A percentile compares a stretch with the other conserved stretches of the same genome.
phyloP scores from a whole-genome alignment of 2,113 vertebrate species.

The Rynchops niger region DNA sequence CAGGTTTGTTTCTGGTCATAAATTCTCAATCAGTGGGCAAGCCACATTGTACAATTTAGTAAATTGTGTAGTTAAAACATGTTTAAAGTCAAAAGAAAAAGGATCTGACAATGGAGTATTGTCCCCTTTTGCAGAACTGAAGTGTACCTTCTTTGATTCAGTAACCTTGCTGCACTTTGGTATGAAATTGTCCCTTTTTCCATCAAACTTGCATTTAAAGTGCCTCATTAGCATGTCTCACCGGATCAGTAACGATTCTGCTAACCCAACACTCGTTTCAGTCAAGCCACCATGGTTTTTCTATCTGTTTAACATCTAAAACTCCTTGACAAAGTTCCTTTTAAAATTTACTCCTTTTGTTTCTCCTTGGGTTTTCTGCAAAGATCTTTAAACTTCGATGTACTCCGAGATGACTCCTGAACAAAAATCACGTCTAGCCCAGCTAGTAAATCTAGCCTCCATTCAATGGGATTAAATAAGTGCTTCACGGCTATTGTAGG shows the following conservation, averaged over 20 bases:
- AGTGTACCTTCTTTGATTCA: slow-evolving; percentile 74
- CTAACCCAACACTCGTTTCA: slow-evolving; percentile 22
- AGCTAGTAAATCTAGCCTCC: slow-evolving; percentile 79
- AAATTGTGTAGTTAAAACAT: slow-evolving; percentile 71
- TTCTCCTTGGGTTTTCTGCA: slow-evolving; percentile 68
- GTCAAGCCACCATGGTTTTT: slow-evolving; percentile 46
- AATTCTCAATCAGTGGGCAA: slow-evolving; percentile 63
- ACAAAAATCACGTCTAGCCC: slow-evolving; percentile 79
- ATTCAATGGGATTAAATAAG: slow-evolving; percentile 79
- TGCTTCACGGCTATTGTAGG: slow-evolving; percentile 78
- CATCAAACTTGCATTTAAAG: slow-evolving; percentile 74
- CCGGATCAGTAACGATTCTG: slow-evolving; percentile 39
- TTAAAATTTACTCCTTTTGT: slow-evolving; percentile 78
- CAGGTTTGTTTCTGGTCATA: slow-evolving; percentile 75
- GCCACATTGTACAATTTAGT: slow-evolving; percentile 53
- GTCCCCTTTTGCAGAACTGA: slow-evolving; percentile 59
- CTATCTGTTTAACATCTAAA: slow-evolving; percentile 74
- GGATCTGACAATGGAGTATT: slow-evolving; percentile 68
- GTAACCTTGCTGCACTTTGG: slow-evolving; percentile 71
- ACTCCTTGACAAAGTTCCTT: slow-evolving; percentile 78
- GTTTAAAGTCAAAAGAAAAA: slow-evolving; percentile 65
- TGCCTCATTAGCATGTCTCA: slow-evolving; percentile 73
- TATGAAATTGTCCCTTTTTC: slow-evolving; percentile 71
- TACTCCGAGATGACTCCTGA: slow-evolving; percentile 76
- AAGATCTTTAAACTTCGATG: slow-evolving; percentile 77